Percentiles rank a stretch among this genome's conserved stretches.
Conservation (phyloP, 1,140 invertebrate genomes). For the Neotoxoptera formosana region DNA sequence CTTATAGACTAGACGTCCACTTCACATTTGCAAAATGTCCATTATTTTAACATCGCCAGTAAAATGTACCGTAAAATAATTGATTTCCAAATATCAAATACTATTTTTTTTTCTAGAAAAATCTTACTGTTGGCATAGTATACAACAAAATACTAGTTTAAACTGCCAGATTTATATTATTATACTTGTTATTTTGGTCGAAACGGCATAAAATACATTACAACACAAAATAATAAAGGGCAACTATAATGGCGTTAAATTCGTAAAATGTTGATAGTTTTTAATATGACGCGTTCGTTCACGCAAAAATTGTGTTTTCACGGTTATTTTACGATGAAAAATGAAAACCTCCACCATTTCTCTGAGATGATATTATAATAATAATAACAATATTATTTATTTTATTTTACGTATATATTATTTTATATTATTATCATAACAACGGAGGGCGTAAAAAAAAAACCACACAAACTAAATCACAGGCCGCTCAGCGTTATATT, state of each 20-base stretch:
- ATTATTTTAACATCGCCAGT: background rate
- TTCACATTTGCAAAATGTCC: background rate
- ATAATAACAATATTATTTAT: constrained; percentile 6
- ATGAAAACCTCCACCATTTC: background rate
- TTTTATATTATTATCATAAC: background rate
- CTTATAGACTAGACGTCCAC: background rate
- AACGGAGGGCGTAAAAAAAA: background rate
- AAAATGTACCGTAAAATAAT: background rate
- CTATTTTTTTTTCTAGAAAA: background rate
- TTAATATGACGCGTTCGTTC: background rate
- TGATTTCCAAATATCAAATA: background rate
- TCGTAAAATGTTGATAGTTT: background rate
- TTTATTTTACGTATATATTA: background rate
- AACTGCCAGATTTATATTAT: background rate
- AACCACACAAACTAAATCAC: background rate
- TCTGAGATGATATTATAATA: no score
- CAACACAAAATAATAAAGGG: background rate
- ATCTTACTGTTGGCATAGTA: background rate
- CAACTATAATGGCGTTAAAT: background rate
- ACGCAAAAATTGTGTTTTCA: background rate
- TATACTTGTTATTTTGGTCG: background rate
- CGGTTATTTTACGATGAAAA: background rate
- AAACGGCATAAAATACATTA: background rate
- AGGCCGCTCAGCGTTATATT: background rate
- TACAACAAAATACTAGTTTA: background rate